Conservation (phyloP, 1,140 invertebrate genomes). For the Drosophila athabasca region DNA sequence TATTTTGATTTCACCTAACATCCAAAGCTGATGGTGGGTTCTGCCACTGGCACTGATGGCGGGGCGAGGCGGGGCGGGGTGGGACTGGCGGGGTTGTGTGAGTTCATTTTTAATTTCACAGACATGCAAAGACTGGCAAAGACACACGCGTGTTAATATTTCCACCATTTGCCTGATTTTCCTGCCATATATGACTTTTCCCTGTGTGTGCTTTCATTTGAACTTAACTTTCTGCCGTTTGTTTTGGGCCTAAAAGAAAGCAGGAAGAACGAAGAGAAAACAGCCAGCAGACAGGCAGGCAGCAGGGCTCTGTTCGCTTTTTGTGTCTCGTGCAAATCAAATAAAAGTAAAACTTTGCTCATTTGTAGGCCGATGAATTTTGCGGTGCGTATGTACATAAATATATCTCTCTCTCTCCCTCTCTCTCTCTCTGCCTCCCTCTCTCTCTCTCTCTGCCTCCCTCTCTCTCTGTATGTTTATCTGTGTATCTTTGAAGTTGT, state of each 20-base stretch:
- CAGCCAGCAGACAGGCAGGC: too few relatives aligned
- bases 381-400: slow-evolving; percentile 21
- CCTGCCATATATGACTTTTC: slow-evolving; percentile 45
- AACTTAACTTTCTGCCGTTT: slow-evolving; percentile 60
- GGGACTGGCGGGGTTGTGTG: slow-evolving; percentile 19
- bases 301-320: slow-evolving; percentile 6
- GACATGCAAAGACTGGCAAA: slow-evolving; percentile 50
- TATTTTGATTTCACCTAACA: slow-evolving; percentile 74
- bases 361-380: slow-evolving; percentile 57
- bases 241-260: slow-evolving; percentile 29
- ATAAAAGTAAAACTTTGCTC: slow-evolving; percentile 73
- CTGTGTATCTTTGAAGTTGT: slow-evolving; percentile 51
- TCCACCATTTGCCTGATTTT: slow-evolving; percentile 54
- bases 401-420: slow-evolving; percentile 9
- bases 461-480: slow-evolving; percentile 7
- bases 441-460: slow-evolving; percentile 7
- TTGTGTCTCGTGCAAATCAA: slow-evolving; percentile 46
- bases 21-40: neutral
- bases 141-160: slow-evolving; percentile 71
- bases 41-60: slow-evolving; percentile 2
- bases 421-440: neutral
- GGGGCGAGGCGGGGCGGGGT: neutral
- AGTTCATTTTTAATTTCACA: slow-evolving; percentile 75
- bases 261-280: slow-evolving; percentile 15
- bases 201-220: slow-evolving; percentile 53